Evolutionary conservation across 2,113 vertebrate genomes (phyloP), one percentile per base, ranked within the genome.

Genomic region (Pelecanoides urinatrix): DNA sequence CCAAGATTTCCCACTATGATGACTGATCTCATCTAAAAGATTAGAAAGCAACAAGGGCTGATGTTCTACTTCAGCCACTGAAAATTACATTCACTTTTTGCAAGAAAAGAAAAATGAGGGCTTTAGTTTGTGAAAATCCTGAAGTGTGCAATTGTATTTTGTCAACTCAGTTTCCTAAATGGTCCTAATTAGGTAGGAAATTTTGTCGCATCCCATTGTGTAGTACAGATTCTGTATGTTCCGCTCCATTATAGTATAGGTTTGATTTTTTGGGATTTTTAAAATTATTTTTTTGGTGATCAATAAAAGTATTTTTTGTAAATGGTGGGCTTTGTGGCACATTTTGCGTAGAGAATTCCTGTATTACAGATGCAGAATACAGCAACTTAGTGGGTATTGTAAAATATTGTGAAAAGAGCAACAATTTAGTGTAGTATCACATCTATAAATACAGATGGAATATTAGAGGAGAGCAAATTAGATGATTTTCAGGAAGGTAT

Each of bases 31-130:
- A 16, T 68, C 9, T 55, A 6, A 84, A 77, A 63, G 29, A 34
- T 36, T 42, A 53, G 26, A 44, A 49, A 4, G 38, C 42, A 79
- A 21, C 5, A 50, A 70, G 18, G 40, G 7, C 11, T 59, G 23
- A 15, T 47, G 11, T 55, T 82, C 30, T 30, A 0, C 10, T 45
- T 30, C 27, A 86, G 42, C 36, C 38, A 16, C 16, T 75, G 58
- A 50, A 52, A 16, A 29, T 66, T 50, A 11, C 2, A 9, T 36
- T 80, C 6, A 6, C 7, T 58, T 53, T 47, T 1, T 62, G 9
- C 0, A 0, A 47, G 2, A 30, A 50, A 62, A 58, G 8, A 20
- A 79, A 65, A 87, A 52, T 1, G 6, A 63, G 10, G 8, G 6
- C 13, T 88, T 82, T 58, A 44, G 6, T 81, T 66, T 1, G 29